Evolutionary conservation across 1,140 invertebrate genomes (phyloP).

Genomic region (Pseudomyrmex cubaensis): DNA sequence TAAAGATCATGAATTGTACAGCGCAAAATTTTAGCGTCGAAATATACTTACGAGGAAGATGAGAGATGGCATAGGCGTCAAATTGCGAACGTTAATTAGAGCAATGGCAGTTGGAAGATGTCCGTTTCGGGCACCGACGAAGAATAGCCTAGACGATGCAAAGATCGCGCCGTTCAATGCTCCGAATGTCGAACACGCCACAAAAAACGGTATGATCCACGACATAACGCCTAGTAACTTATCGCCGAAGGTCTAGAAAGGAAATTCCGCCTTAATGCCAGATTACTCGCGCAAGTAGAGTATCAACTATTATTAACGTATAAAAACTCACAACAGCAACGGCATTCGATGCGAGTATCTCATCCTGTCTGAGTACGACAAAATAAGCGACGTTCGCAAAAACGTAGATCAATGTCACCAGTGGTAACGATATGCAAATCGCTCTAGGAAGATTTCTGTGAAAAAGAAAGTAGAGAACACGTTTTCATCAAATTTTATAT

Average conservation of each 20-base stretch:
- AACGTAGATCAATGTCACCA: slow-evolving; percentile 96
- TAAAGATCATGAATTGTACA: too few species aligned
- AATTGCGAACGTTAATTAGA: slow-evolving; percentile 92
- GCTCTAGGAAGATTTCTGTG: slow-evolving; percentile 96
- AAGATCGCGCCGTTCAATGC: slow-evolving; percentile 96
- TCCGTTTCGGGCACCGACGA: slow-evolving; percentile 95
- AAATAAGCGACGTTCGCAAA: slow-evolving; percentile 97
- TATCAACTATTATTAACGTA: not conserved
- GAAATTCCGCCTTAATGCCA: slow-evolving; percentile 20
- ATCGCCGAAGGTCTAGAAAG: slow-evolving; percentile 92
- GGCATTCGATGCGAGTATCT: slow-evolving; percentile 94
- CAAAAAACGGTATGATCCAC: slow-evolving; percentile 93
- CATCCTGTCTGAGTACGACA: slow-evolving; percentile 93
- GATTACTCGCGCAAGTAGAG: not conserved
- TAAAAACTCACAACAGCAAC: slow-evolving; percentile 97
- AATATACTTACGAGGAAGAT: slow-evolving; percentile 91
- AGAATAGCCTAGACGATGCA: slow-evolving; percentile 95
- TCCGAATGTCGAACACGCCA: slow-evolving; percentile 94
- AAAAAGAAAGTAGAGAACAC: slow-evolving; percentile 59
- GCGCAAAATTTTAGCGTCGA: too few species aligned
- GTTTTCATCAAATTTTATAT: not conserved
- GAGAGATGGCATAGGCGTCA: slow-evolving; percentile 94
- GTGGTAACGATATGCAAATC: slow-evolving; percentile 96
- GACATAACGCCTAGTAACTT: slow-evolving; percentile 89
- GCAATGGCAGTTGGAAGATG: slow-evolving; percentile 94